Conservation (phyloP, 2,888 invertebrate genomes). For the Leistus spinibarbis region DNA sequence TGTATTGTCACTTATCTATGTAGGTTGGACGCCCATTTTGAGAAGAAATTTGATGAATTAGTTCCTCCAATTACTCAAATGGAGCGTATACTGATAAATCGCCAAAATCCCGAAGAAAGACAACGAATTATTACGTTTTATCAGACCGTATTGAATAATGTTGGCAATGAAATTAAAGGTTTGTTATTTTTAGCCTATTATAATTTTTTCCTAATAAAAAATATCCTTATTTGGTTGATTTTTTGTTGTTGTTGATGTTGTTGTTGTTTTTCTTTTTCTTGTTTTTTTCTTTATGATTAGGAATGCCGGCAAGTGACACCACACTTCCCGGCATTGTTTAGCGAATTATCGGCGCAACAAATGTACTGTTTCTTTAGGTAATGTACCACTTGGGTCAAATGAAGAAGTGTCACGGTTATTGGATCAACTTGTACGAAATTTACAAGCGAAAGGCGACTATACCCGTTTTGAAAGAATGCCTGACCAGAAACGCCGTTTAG, state of each 20-base stretch:
- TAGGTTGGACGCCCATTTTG: slow-evolving; percentile 50
- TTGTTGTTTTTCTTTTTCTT: too few relatives aligned
- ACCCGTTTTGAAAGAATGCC: slow-evolving; percentile 47
- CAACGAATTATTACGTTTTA: slow-evolving; percentile 55
- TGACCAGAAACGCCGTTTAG: slow-evolving; percentile 48
- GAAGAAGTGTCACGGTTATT: slow-evolving; percentile 52
- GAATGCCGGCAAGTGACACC: too few relatives aligned
- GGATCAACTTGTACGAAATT: slow-evolving; percentile 52
- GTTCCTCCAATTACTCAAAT: slow-evolving; percentile 53
- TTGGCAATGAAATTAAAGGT: slow-evolving; percentile 57
- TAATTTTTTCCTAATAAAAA: too few relatives aligned
- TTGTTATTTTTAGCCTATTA: too few relatives aligned
- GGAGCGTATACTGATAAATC: slow-evolving; percentile 53
- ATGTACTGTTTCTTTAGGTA: too few relatives aligned
- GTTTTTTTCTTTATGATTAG: too few relatives aligned
- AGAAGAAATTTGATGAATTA: slow-evolving; percentile 49
- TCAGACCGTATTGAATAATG: slow-evolving; percentile 54
- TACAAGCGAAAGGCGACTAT: slow-evolving; percentile 49
- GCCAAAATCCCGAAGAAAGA: slow-evolving; percentile 53
- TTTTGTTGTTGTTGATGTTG: too few relatives aligned
- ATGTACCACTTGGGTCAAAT: slow-evolving; percentile 47
- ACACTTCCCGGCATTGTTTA: too few relatives aligned
- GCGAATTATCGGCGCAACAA: too few relatives aligned
- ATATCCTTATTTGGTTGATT: too few relatives aligned
- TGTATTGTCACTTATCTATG: background rate